A percentile compares a stretch with the other conserved stretches of the same genome.
Evolutionary conservation across 2,888 invertebrate genomes (phyloP).

Genomic region (Dryococelus australis): DNA sequence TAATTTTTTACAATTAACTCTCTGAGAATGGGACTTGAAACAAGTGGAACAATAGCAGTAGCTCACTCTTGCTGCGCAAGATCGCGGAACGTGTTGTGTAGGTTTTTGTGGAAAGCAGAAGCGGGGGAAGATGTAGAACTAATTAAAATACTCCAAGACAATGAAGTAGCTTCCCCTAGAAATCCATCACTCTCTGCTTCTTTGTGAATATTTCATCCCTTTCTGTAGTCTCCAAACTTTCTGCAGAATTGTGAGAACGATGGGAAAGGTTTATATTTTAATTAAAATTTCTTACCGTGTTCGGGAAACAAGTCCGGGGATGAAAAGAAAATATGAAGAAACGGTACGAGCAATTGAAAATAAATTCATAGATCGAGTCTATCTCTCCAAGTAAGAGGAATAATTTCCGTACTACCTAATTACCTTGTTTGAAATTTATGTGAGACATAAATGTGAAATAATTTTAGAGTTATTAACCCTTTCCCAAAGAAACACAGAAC

Average conservation of each 20-base stretch:
- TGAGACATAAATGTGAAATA: too few relatives aligned
- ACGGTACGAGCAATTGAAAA: neutral
- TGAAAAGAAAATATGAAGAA: slow-evolving; percentile 23
- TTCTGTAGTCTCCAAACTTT: slow-evolving; percentile 10
- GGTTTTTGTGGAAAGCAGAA: neutral
- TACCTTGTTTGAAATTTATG: too few relatives aligned
- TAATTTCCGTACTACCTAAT: too few relatives aligned
- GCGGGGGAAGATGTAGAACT: slow-evolving; percentile 30
- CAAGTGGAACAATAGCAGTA: neutral
- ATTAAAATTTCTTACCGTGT: slow-evolving; percentile 2
- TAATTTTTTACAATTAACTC: too few relatives aligned
- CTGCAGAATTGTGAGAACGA: slow-evolving; percentile 18
- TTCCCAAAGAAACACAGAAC: too few relatives aligned
- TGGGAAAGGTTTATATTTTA: slow-evolving; percentile 20
- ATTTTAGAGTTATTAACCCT: too few relatives aligned
- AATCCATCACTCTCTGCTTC: slow-evolving; percentile 37
- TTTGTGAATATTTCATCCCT: slow-evolving; percentile 29
- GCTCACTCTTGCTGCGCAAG: neutral
- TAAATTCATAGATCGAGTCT: neutral
- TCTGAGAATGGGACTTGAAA: too few relatives aligned
- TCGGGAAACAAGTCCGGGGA: slow-evolving; percentile 2
- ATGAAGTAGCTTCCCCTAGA: slow-evolving; percentile 35
- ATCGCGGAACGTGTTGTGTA: neutral
- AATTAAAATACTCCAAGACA: slow-evolving; percentile 39
- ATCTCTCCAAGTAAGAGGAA: neutral